Evolutionary conservation across 2,113 vertebrate species (phyloP).

Genomic region (Drymodes brunneopygia): DNA sequence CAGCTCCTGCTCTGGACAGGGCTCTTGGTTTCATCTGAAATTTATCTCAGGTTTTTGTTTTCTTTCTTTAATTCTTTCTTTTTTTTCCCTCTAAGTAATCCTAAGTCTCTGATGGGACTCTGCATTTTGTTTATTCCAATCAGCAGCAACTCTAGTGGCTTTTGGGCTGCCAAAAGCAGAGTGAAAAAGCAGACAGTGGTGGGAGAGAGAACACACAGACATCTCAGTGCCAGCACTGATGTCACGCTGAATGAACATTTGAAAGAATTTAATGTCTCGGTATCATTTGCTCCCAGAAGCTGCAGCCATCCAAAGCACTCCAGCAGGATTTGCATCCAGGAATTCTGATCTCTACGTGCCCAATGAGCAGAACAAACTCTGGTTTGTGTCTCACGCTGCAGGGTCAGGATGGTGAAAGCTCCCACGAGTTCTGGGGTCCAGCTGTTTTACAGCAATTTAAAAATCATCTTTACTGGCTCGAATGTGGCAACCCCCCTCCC

Average conservation of each 20-base stretch:
- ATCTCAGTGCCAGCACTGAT: conserved; percentile 24
- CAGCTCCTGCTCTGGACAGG: rapidly evolving
- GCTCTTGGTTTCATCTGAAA: neutral
- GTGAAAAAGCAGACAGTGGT: conserved; percentile 30
- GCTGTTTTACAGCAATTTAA: neutral
- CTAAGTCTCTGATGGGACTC: neutral
- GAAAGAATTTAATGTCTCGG: neutral
- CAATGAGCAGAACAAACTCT: neutral
- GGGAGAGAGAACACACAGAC: neutral
- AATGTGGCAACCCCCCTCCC: neutral
- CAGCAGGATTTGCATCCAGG: neutral
- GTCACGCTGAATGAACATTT: neutral
- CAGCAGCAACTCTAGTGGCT: neutral
- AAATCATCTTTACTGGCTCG: neutral
- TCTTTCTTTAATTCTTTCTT: neutral
- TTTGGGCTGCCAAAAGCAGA: conserved; percentile 4
- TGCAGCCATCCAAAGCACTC: neutral
- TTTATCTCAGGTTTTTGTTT: neutral
- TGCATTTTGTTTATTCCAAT: neutral
- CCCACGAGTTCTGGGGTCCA: neutral
- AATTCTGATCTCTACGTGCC: neutral
- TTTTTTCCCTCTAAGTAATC: neutral
- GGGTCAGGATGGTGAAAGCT: neutral
- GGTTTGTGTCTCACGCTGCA: neutral
- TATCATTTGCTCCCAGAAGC: conserved; percentile 9